phyloP scores from a whole-genome alignment of 2,888 invertebrate genomes.

The Conus canariensis region DNA sequence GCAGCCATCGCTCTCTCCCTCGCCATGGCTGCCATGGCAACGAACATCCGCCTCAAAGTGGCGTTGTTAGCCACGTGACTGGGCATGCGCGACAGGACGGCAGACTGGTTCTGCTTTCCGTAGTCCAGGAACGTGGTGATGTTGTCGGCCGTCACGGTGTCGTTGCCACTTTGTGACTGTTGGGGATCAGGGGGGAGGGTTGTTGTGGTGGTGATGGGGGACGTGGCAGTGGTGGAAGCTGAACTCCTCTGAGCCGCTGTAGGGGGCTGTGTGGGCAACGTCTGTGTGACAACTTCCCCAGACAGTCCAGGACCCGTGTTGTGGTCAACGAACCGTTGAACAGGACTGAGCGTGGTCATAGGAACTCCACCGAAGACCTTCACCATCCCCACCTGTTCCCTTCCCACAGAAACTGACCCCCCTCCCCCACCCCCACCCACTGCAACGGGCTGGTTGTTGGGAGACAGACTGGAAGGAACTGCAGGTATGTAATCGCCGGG shows the following conservation, averaged over 20 bases:
- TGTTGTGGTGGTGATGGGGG: neutral
- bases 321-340: too few relatives aligned
- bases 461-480: too few relatives aligned
- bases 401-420: too few relatives aligned
- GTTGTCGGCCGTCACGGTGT: neutral
- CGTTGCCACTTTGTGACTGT: neutral
- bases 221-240: neutral
- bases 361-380: neutral
- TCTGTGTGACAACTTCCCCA: neutral
- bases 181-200: neutral
- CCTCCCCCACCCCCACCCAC: neutral
- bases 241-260: neutral
- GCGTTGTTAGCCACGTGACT: conserved; percentile 31
- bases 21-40: conserved; percentile 17
- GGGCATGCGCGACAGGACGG: conserved; percentile 33
- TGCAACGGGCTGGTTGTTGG: neutral
- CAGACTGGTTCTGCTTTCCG: neutral
- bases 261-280: neutral
- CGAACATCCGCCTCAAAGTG: conserved; percentile 31
- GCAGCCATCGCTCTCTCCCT: conserved; percentile 9
- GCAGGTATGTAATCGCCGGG: too few relatives aligned
- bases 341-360: neutral
- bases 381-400: too few relatives aligned
- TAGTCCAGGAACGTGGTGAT: neutral
- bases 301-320: neutral